Percentiles rank a stretch among this genome's conserved stretches.
Evolutionary conservation across 2,888 invertebrate species (phyloP).

Genomic region (Idaea aversata): DNA sequence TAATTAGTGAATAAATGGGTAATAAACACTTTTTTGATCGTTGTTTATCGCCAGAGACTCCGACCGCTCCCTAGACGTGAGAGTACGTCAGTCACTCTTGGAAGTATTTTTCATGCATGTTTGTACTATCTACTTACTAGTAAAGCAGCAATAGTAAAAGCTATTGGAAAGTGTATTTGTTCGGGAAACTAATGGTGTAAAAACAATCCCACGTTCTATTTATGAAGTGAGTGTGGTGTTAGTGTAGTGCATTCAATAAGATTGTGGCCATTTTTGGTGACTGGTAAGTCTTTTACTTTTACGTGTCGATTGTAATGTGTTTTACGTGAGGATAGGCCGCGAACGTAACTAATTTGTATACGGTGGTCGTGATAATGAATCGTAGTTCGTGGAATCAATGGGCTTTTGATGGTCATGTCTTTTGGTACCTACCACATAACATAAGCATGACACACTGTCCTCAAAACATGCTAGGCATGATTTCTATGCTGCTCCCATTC

Average conservation of each 20-base stretch:
- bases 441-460: constrained; percentile 27
- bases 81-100: constrained; percentile 67
- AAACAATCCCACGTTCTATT: constrained; percentile 72
- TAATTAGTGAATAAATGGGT: constrained; percentile 49
- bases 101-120: constrained; percentile 74
- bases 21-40: constrained; percentile 38
- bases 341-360: neutral
- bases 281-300: constrained; percentile 57
- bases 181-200: constrained; percentile 67
- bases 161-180: constrained; percentile 77
- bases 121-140: constrained; percentile 67
- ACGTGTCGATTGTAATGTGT: constrained; percentile 52
- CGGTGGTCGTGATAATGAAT: constrained; percentile 10
- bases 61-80: constrained; percentile 76
- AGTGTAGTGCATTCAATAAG: constrained; percentile 55
- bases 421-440: constrained; percentile 8
- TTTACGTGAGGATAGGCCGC: constrained; percentile 38
- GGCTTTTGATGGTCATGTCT: constrained; percentile 7
- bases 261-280: constrained; percentile 77
- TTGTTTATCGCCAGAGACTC: constrained; percentile 54
- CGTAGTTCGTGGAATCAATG: constrained; percentile 11
- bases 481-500: constrained; percentile 9
- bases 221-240: constrained; percentile 58
- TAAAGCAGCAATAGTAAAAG: constrained; percentile 75
- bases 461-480: constrained; percentile 22